These are phyloP conservation scores for Atta colombica DNA, from an alignment of 1,140 invertebrate species.

Conservation along the genomic window DNA sequence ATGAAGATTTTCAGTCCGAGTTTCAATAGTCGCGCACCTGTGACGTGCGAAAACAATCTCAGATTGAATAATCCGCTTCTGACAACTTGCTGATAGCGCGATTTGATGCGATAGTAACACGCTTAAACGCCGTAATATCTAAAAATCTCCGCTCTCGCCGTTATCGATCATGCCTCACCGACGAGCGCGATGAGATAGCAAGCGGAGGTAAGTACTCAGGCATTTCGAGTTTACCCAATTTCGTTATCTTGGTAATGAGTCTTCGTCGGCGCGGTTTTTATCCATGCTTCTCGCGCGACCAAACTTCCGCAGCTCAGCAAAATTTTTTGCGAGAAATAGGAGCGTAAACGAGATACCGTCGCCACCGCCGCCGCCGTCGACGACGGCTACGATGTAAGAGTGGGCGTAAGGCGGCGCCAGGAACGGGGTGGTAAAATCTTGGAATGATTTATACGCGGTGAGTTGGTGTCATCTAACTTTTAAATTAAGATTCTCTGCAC, in stretches of 20 bases:
- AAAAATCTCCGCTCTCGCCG: conserved; percentile 22
- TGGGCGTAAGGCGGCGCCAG: conserved; percentile 20
- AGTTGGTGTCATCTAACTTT: conserved; percentile 80
- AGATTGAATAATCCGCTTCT: conserved; percentile 6
- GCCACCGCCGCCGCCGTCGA: background rate
- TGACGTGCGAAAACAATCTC: background rate
- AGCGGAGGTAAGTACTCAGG: conserved; percentile 13
- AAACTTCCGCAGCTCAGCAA: conserved; percentile 35
- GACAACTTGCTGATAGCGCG: conserved; percentile 9
- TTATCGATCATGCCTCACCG: conserved; percentile 49
- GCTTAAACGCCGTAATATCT: conserved; percentile 26
- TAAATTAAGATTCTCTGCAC: conserved; percentile 77
- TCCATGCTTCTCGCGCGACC: conserved; percentile 16
- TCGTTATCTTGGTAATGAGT: conserved; percentile 55
- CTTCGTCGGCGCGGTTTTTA: conserved; percentile 43
- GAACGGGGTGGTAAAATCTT: conserved; percentile 57
- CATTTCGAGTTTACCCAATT: conserved; percentile 54
- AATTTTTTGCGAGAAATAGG: conserved; percentile 44
- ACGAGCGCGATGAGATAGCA: conserved; percentile 7
- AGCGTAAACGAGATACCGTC: conserved; percentile 51
- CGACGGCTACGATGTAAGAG: conserved; percentile 28
- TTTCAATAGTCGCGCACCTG: background rate
- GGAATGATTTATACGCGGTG: conserved; percentile 76
- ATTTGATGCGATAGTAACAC: conserved; percentile 19
- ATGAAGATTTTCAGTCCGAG: background rate